These are phyloP conservation scores for Lepas anatifera DNA, from an alignment of 2,888 invertebrate genomes.

Conservation along the genomic window DNA sequence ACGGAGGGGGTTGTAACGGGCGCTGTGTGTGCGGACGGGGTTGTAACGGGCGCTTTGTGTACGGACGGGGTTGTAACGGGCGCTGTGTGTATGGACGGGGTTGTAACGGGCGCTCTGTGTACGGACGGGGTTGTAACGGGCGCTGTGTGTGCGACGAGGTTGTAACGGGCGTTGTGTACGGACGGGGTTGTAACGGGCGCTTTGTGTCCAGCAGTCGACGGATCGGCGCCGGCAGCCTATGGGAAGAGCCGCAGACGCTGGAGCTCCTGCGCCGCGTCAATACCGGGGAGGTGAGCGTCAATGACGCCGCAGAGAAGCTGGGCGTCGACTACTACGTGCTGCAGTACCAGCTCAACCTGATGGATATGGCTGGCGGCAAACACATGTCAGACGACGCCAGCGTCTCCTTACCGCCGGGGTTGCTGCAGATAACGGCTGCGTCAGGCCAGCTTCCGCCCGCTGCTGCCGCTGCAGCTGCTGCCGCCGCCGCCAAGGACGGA, in stretches of 20 bases:
- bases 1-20: no score
- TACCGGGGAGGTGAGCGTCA: constrained; percentile 22
- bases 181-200: background rate
- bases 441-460: no score
- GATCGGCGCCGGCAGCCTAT: constrained; percentile 24
- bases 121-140: no score
- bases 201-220: constrained; percentile 10
- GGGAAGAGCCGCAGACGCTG: constrained; percentile 25
- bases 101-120: no score
- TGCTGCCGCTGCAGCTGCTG: background rate
- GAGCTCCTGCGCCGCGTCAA: constrained; percentile 23
- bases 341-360: constrained; percentile 9
- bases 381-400: background rate
- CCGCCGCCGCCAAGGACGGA: background rate
- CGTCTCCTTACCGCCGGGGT: no score
- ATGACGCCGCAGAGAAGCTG: constrained; percentile 24
- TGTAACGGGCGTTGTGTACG: no score
- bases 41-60: no score
- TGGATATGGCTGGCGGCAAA: background rate
- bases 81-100: no score
- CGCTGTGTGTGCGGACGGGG: no score
- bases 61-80: no score
- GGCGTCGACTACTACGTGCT: constrained; percentile 21
- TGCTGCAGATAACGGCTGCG: no score
- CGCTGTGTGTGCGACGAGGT: no score